phyloP scores from a whole-genome alignment of 2,113 vertebrate species.

The Setophaga petechia region DNA sequence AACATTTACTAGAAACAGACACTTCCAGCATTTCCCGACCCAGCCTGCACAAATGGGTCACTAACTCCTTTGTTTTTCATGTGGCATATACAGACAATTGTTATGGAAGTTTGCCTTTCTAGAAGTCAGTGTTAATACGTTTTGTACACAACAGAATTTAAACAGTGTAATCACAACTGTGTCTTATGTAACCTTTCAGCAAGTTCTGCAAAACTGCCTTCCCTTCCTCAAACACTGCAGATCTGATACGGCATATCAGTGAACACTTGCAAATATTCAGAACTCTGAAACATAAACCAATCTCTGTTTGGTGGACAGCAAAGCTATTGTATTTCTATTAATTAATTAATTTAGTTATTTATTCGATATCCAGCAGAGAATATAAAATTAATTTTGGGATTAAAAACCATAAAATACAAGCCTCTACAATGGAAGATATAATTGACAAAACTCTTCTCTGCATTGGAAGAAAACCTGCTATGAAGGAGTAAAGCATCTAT shows the following conservation, averaged over 20 bases:
- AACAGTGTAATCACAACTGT: not conserved
- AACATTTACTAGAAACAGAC: not conserved
- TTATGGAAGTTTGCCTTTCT: not conserved
- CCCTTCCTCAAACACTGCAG: not conserved
- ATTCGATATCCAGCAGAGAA: not conserved
- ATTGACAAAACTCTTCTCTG: not conserved
- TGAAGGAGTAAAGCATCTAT: accelerated
- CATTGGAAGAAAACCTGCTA: not conserved
- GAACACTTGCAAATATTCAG: not conserved
- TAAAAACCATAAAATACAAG: not conserved
- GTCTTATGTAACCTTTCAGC: not conserved
- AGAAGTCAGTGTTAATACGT: not conserved
- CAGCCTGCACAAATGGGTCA: accelerated
- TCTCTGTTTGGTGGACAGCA: not conserved
- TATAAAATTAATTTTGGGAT: accelerated
- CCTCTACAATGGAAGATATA: accelerated
- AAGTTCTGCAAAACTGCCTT: not conserved
- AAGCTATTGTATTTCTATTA: not conserved
- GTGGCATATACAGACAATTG: not conserved
- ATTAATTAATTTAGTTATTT: not conserved
- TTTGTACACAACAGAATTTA: not conserved
- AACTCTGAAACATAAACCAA: not conserved
- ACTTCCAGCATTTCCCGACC: not conserved
- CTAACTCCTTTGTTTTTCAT: not conserved
- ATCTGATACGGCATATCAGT: accelerated